A percentile compares a stretch with the other conserved stretches of the same genome.
These are phyloP conservation scores for Protonemura montana DNA, from an alignment of 2,888 invertebrate species.

Conservation along the genomic window DNA sequence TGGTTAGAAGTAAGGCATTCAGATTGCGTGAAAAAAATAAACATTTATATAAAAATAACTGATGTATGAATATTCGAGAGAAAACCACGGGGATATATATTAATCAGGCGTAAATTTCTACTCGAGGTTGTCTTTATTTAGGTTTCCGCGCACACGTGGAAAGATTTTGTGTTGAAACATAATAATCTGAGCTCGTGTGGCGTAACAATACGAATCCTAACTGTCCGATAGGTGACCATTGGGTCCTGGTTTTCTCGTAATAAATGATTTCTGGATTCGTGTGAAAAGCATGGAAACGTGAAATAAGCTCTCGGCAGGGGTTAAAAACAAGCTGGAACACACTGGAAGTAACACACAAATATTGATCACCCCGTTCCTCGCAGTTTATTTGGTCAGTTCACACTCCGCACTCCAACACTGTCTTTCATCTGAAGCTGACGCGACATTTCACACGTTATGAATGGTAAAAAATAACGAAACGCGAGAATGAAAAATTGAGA, in stretches of 20 bases:
- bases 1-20: neutral
- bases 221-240: neutral
- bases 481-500: slow-evolving; percentile 24
- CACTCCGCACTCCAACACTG: neutral
- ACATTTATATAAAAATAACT: neutral
- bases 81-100: neutral
- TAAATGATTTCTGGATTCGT: neutral
- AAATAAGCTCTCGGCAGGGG: neutral
- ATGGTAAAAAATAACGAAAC: neutral
- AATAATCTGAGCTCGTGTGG: neutral
- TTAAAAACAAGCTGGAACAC: neutral
- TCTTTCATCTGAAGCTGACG: slow-evolving; percentile 1
- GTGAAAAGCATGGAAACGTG: neutral
- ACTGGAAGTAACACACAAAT: neutral
- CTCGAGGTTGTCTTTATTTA: neutral
- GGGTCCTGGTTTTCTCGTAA: neutral
- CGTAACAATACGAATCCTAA: neutral
- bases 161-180: neutral
- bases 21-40: neutral
- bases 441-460: slow-evolving; percentile 14
- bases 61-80: neutral
- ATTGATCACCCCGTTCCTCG: slow-evolving; percentile 8
- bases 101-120: neutral
- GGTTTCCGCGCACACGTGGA: neutral
- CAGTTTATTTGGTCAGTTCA: neutral